These are phyloP conservation scores for Neolamprologus falcicula DNA, from an alignment of 2,113 vertebrate genomes.

Conservation along the genomic window DNA sequence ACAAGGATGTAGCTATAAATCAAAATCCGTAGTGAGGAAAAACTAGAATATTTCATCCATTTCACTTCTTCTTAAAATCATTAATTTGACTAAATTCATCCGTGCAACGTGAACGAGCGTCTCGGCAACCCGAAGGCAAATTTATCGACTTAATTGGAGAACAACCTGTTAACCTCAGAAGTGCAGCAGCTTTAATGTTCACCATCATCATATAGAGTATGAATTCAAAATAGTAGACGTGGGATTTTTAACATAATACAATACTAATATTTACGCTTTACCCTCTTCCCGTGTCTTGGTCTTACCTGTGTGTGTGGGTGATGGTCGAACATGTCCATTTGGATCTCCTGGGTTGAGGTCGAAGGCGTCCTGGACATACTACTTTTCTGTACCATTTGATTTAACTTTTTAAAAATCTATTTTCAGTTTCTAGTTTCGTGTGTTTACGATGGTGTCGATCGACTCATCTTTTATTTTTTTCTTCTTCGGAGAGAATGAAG, in stretches of 20 bases:
- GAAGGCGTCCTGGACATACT: conserved; percentile 94
- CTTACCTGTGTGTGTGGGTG: conserved; percentile 93
- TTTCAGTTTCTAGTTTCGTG: conserved; percentile 30
- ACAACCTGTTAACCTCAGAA: conserved; percentile 61
- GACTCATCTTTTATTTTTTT: conserved; percentile 36
- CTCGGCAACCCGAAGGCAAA: not conserved
- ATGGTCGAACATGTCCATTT: conserved; percentile 94
- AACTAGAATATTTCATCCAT: not conserved
- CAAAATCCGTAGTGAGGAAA: not conserved
- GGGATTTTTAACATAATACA: not conserved
- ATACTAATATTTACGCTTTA: not conserved
- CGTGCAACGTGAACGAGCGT: not conserved
- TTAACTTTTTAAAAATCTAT: conserved; percentile 62
- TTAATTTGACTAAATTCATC: not conserved
- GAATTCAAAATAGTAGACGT: not conserved
- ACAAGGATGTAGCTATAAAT: not conserved
- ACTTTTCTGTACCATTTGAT: conserved; percentile 95
- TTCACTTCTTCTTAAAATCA: not conserved
- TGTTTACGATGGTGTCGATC: conserved; percentile 26
- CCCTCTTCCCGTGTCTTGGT: not conserved
- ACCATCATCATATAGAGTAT: not conserved
- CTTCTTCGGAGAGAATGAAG: not conserved
- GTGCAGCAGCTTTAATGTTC: not conserved
- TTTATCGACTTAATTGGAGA: not conserved
- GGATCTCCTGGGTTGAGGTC: conserved; percentile 95